Conservation (phyloP, 2,113 vertebrate genomes). For the Sinocyclocheilus maitianheensis region DNA sequence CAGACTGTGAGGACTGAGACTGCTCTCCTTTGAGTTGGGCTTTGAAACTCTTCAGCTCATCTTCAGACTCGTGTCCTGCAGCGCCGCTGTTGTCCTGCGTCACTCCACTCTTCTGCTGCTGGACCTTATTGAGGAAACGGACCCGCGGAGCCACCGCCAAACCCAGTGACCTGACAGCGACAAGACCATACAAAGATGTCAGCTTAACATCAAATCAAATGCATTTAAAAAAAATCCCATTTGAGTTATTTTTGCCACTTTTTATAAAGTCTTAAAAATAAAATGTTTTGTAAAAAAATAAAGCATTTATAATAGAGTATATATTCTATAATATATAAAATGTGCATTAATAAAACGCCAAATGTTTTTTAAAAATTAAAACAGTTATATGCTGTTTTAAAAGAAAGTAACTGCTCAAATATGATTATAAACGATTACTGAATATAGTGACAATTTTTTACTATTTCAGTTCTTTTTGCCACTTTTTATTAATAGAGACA, state of each 20-base stretch:
- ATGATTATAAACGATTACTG: not conserved
- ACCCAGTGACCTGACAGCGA: constrained; percentile 82
- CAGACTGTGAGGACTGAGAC: constrained; percentile 52
- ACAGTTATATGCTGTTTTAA: not conserved
- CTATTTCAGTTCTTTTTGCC: not conserved
- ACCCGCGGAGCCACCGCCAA: constrained; percentile 92
- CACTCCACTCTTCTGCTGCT: constrained; percentile 60
- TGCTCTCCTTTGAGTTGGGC: constrained; percentile 68
- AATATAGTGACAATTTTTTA: too few species aligned
- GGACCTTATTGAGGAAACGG: constrained; percentile 86
- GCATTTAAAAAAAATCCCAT: not conserved
- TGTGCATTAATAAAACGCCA: not conserved
- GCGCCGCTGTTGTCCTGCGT: not conserved
- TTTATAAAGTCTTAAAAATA: not conserved
- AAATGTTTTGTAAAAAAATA: not conserved
- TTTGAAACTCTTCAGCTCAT: constrained; percentile 73
- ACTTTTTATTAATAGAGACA: not conserved
- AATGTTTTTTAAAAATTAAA: not conserved
- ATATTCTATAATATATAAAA: not conserved
- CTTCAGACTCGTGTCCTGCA: constrained; percentile 61
- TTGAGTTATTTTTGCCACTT: not conserved
- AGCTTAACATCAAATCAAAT: not conserved
- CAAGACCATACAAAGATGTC: too few species aligned
- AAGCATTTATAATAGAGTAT: too few species aligned
- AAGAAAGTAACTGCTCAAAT: not conserved